Evolutionary conservation across 2,888 invertebrate genomes (phyloP), one percentile per base, ranked within the genome.

Genomic region (Drosophila atripex): DNA sequence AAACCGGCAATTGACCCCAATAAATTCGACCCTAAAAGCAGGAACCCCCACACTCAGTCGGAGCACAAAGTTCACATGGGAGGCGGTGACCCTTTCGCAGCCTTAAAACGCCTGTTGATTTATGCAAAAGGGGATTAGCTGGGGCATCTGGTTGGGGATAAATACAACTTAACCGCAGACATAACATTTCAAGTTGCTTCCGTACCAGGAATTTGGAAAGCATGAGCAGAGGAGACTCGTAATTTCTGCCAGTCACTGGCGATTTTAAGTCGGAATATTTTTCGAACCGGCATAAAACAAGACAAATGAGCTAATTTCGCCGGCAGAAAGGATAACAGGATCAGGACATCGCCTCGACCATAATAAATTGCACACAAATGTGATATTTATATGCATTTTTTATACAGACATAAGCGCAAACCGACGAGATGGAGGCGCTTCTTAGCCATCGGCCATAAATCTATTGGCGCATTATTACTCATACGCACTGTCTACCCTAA

Each of bases 251-350:
- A 55, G 28, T 28, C 28, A 9, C 9, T 9, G 28, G 28, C 28
- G 28, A 71, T 64, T 76, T 78, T 72, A 51, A 45, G 51, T 50
- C 21, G 11, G 39, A 51, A 61, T 58, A 61, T 69, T 55, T 50
- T 63, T 57, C 49, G 52, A 35, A 51, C 71, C 64, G 61, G 56
- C 73, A 64, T 63, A 71, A 74, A 58, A 69, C 59, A 84, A 84
- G 87, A 87, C 79, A 87, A 84, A 84, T 82, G 87, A 87, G 85
- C 84, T 80, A 80, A 80, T 80, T 80, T 80, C 68, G 46, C 71
- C 66, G 75, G 32, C 63, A 47, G 59, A 58, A 75, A 41, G 71
- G 63, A 70, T 64, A 56, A 66, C 54, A 55, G 58, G 51, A 65
- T 72, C 53, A 59, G 66, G 45, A 43, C 63, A 59, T 50, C 39